Percentiles rank a stretch among this genome's conserved stretches.
These are phyloP conservation scores for Acrocephalus scirpaceus DNA, from an alignment of 2,797 vertebrate genomes.

Conservation along the genomic window DNA sequence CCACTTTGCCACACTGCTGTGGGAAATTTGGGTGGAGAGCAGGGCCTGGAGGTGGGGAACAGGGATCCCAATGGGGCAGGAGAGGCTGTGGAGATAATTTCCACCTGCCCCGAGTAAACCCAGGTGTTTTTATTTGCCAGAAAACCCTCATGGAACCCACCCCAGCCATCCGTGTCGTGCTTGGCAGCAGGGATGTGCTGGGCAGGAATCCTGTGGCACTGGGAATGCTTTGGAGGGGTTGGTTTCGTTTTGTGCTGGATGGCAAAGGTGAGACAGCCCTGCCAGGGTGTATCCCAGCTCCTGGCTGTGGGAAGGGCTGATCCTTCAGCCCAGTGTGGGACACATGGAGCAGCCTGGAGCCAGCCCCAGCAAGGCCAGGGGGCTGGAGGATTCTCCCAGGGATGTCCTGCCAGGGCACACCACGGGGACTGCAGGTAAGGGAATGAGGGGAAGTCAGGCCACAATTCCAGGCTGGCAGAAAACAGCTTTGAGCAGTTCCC, in stretches of 20 bases:
- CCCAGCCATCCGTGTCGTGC: accelerated
- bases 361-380: accelerated
- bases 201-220: not conserved
- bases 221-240: not conserved
- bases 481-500: not conserved
- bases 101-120: not conserved
- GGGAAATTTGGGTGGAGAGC: not conserved
- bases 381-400: not conserved
- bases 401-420: not conserved
- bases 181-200: accelerated
- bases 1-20: accelerated
- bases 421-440: accelerated
- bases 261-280: not conserved
- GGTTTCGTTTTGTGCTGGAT: not conserved
- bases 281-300: not conserved
- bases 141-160: accelerated
- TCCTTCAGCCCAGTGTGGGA: too few species aligned
- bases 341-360: not conserved
- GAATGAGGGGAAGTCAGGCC: accelerated
- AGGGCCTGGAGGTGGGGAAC: not conserved
- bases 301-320: not conserved
- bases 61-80: not conserved
- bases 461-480: not conserved
- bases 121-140: accelerated
- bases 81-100: not conserved